Conservation (phyloP, 2,888 invertebrate species). For the Ditylenchus weischeri region DNA sequence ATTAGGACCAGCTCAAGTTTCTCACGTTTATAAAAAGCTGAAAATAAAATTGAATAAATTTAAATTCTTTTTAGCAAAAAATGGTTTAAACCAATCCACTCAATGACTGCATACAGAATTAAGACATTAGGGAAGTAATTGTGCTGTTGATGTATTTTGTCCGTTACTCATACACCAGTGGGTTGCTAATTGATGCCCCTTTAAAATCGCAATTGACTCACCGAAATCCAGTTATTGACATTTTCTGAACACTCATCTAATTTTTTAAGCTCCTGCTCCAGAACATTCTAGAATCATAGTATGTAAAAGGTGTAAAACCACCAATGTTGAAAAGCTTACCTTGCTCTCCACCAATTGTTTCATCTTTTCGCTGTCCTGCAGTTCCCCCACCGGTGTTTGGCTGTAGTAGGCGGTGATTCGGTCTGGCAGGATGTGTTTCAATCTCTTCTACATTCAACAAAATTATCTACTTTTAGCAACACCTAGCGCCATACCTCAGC, state of each 20-base stretch:
- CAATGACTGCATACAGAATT: no score
- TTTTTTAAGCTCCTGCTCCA: slow-evolving; percentile 13
- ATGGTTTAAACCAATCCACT: no score
- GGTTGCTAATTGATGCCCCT: no score
- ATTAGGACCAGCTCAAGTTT: no score
- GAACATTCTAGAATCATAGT: neutral
- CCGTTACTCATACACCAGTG: no score
- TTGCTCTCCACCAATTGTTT: neutral
- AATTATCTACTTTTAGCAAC: no score
- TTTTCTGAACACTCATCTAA: slow-evolving; percentile 17
- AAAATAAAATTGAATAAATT: no score
- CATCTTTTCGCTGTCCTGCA: slow-evolving; percentile 12
- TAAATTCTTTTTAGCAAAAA: no score
- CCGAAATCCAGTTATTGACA: slow-evolving; percentile 16
- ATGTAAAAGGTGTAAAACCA: neutral
- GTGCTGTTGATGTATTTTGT: no score
- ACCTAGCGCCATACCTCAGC: slow-evolving; percentile 22
- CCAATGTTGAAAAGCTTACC: neutral
- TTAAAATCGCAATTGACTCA: no score
- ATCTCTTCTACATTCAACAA: slow-evolving; percentile 16
- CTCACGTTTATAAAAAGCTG: no score
- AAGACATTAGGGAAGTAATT: no score
- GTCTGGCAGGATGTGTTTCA: slow-evolving; percentile 28
- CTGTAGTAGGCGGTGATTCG: slow-evolving; percentile 28
- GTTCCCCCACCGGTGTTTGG: slow-evolving; percentile 9